Evolutionary conservation across 2,113 vertebrate species (phyloP).

Genomic region (Phyllostomus hastatus): DNA sequence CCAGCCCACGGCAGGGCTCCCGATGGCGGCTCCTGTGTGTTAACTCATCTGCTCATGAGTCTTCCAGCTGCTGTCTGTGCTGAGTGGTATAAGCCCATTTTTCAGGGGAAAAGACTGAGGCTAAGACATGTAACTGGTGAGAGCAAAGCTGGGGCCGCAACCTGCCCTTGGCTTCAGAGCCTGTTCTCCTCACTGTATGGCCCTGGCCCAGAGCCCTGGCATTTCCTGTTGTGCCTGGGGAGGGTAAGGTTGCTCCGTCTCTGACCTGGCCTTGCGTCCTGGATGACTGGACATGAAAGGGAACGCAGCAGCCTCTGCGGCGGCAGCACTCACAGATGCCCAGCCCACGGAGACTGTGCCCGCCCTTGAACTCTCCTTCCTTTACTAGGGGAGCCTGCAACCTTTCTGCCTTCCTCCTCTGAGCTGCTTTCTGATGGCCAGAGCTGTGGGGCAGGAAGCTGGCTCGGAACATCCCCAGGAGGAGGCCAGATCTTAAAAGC

Average conservation of each 20-base stretch:
- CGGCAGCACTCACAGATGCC: not conserved
- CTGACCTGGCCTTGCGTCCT: not conserved
- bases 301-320: not conserved
- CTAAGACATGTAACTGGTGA: not conserved
- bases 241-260: fast-evolving
- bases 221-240: fast-evolving
- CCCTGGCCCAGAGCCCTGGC: not conserved
- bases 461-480: not conserved
- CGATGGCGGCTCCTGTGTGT: fast-evolving
- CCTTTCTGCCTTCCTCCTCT: not conserved
- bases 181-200: fast-evolving
- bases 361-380: not conserved
- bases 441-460: not conserved
- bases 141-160: not conserved
- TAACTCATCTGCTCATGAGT: fast-evolving
- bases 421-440: not conserved
- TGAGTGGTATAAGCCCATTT: not conserved
- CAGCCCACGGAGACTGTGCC: not conserved
- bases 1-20: not conserved
- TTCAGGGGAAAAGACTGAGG: not conserved
- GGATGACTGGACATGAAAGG: not conserved
- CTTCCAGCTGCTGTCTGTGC: not conserved
- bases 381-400: not conserved
- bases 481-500: not conserved
- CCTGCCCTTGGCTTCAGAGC: not conserved